Evolutionary conservation across 1,140 invertebrate species (phyloP).

Genomic region (Drosophila punjabiensis): DNA sequence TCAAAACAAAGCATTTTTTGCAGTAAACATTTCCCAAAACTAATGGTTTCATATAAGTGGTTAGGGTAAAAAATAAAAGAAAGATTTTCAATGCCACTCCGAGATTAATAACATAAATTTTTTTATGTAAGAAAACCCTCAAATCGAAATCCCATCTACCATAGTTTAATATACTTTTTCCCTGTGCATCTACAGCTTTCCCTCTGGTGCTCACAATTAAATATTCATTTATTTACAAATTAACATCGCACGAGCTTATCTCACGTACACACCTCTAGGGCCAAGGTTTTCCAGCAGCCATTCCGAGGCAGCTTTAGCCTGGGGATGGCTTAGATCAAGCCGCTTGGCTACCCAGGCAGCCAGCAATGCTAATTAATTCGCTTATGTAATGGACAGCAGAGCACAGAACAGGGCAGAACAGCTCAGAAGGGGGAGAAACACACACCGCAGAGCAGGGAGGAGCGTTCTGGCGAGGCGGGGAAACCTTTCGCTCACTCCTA

Average conservation of each 20-base stretch:
- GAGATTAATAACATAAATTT: background rate
- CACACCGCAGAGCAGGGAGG: background rate
- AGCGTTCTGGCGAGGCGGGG: background rate
- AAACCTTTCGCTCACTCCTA: constrained; percentile 51
- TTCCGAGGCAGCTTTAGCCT: constrained; percentile 28
- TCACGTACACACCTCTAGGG: constrained; percentile 47
- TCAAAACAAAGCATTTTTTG: background rate
- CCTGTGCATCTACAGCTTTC: background rate
- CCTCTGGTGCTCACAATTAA: constrained; percentile 9
- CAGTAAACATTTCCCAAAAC: background rate
- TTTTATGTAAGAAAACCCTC: background rate
- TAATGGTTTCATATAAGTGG: background rate
- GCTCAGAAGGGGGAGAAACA: background rate
- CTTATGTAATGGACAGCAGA: constrained; percentile 48
- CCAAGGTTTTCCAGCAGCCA: constrained; percentile 19
- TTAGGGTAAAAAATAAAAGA: background rate
- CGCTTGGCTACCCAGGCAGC: constrained; percentile 29
- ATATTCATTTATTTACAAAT: constrained; percentile 31
- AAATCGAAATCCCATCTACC: background rate
- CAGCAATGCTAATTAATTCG: constrained; percentile 59
- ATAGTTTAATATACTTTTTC: constrained; percentile 1
- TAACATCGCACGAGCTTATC: constrained; percentile 27
- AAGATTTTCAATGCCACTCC: background rate
- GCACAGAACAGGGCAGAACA: background rate
- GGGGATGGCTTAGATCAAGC: constrained; percentile 31